Conservation (phyloP, 2,888 invertebrate species). For the Scaptomyza tumidula region DNA sequence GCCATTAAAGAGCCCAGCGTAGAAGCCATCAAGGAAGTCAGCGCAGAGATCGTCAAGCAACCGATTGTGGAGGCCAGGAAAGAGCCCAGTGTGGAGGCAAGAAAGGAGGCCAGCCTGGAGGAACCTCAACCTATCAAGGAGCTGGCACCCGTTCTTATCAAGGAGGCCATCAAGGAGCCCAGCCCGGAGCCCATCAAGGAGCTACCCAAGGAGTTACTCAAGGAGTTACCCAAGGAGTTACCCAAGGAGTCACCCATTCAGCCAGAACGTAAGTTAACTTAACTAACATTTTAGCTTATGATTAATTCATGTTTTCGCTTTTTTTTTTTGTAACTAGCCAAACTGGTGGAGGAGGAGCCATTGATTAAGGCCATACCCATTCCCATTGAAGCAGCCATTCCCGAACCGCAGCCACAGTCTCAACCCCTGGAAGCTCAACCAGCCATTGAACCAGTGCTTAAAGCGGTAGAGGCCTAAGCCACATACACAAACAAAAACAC, state of each 20-base stretch:
- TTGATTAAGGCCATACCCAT: conserved; percentile 43
- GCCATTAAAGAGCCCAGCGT: conserved; percentile 9
- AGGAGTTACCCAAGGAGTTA: conserved; percentile 17
- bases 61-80: conserved; percentile 26
- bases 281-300: background rate
- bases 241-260: conserved; percentile 23
- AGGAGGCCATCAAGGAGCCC: conserved; percentile 43
- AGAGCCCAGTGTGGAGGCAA: conserved; percentile 35
- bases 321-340: conserved; percentile 17
- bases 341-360: conserved; percentile 41
- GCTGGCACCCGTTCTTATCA: conserved; percentile 21
- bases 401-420: conserved; percentile 35
- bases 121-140: conserved; percentile 13
- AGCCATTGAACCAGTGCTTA: conserved; percentile 43
- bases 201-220: conserved; percentile 19
- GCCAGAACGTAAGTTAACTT: conserved; percentile 54
- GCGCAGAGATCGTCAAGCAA: conserved; percentile 34
- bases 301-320: background rate
- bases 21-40: conserved; percentile 30
- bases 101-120: conserved; percentile 30
- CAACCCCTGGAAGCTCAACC: conserved; percentile 38
- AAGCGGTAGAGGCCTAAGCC: conserved; percentile 46
- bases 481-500: conserved; percentile 26
- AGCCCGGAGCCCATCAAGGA: conserved; percentile 33
- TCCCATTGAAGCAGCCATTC: conserved; percentile 28